Evolutionary conservation across 2,888 invertebrate genomes (phyloP), one percentile per base, ranked within the genome.

Genomic region (Dynastes grantii): DNA sequence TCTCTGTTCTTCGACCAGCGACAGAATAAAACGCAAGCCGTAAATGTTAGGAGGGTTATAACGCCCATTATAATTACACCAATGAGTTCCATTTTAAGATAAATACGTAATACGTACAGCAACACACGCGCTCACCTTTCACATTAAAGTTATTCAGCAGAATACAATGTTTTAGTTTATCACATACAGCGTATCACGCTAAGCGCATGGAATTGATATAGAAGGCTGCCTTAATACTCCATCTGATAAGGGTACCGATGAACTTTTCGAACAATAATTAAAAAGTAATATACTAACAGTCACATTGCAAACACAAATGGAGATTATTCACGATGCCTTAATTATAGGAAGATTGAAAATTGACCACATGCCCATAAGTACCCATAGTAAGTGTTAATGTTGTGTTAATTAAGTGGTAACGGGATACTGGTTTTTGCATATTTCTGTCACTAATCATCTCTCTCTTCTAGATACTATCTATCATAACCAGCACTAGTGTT

Each of bases 121-220:
- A 22, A 27, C 61, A 61, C 61, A 27, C 61, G 8, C 27, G 22
- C 11, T 8, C 22, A 27, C 61, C 6, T 22, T 6, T 61, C 61
- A 29, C 61, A 61, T 9, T 29, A 27, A 61, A 11, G 22, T 11
- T 61, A 61, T 61, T 29, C 61, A 45, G 1, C 45, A 22, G 22
- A 61, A 61, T 29, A 27, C 11, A 27, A 11, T 61, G 61, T 61
- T 61, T 9, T 11, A 61, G 8, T 61, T 61, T 61, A 61, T 61
- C 61, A 61, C 6, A 3, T 22, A 5, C 29, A 61, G 16, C 11
- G 22, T 29, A 61, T 61, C 61, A 29, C 61, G 22, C 11, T 61
- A 61, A 61, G 27, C 8, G 8, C 27, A 61, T 61, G 29, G 29
- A 61, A 61, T 61, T 61, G 61, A 61, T 61, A 61, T 29, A 27